phyloP scores from a whole-genome alignment of 37 sponge, comb jelly and placozoan genomes.

The Petrosia ficiformis region DNA sequence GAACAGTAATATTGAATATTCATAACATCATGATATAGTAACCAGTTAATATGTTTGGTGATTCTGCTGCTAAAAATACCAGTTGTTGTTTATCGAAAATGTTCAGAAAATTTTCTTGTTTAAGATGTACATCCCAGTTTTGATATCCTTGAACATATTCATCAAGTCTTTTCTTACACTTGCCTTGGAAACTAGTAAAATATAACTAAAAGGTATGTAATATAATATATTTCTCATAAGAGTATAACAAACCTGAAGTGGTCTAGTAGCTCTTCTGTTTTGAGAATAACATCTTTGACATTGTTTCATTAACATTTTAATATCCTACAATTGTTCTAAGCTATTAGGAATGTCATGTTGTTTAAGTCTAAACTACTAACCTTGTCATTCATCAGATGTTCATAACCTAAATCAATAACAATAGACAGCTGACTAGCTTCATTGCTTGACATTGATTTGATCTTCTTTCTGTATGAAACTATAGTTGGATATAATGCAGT shows the following conservation, averaged over 20 bases:
- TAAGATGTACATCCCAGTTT: constrained; percentile 70
- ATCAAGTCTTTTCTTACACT: constrained; percentile 27
- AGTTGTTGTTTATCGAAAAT: constrained; percentile 60
- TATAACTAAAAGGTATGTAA: constrained; percentile 34
- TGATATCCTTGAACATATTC: constrained; percentile 17
- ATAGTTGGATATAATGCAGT: background rate
- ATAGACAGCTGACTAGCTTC: constrained; percentile 52
- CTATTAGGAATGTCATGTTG: no score
- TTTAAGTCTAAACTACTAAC: constrained; percentile 30
- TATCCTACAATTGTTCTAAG: constrained; percentile 45
- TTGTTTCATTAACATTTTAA: constrained; percentile 64
- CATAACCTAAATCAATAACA: constrained; percentile 74
- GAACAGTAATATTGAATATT: background rate
- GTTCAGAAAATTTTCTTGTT: constrained; percentile 31
- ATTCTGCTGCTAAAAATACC: constrained; percentile 78
- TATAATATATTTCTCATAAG: background rate
- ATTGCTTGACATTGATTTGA: constrained; percentile 43
- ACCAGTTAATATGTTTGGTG: constrained; percentile 67
- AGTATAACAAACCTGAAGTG: constrained; percentile 49
- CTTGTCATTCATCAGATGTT: constrained; percentile 75
- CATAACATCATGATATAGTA: background rate
- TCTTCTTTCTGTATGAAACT: background rate
- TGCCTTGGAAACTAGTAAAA: constrained; percentile 67
- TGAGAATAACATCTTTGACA: constrained; percentile 82
- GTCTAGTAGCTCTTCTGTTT: constrained; percentile 61